Evolutionary conservation across 92 coral and sea anemone species (phyloP).

Genomic region (Galaxea fascicularis): DNA sequence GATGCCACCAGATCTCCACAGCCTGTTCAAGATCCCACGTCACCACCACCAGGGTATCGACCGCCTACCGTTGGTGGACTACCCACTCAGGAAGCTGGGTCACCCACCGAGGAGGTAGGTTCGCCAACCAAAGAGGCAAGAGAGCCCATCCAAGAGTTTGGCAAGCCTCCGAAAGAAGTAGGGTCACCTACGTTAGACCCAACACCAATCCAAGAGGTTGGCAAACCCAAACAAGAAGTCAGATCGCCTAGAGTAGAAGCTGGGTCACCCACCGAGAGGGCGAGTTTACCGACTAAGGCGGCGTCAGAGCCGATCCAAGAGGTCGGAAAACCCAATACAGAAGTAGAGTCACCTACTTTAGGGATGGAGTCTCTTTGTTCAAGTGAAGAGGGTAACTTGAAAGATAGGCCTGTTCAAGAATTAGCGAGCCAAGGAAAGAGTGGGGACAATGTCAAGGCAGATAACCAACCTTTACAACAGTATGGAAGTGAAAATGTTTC

Average conservation of each 20-base stretch:
- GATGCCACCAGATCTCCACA: background rate
- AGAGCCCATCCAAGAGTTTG: constrained; percentile 10
- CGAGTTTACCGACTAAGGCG: background rate
- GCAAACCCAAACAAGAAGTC: too few species aligned
- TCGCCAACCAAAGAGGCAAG: background rate
- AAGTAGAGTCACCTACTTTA: background rate
- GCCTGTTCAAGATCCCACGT: constrained; percentile 30
- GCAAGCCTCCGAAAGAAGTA: background rate
- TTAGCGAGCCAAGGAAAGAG: background rate
- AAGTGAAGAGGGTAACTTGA: background rate
- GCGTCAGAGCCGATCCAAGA: constrained; percentile 5
- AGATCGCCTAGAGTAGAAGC: too few species aligned
- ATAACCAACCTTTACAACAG: background rate
- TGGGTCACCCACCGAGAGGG: background rate
- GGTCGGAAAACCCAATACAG: background rate
- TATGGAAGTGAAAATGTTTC: background rate
- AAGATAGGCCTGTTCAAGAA: constrained; percentile 5
- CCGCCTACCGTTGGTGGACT: background rate
- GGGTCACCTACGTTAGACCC: background rate
- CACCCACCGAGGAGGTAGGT: background rate
- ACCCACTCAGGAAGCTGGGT: background rate
- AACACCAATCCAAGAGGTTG: too few species aligned
- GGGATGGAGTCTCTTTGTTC: background rate
- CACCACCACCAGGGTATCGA: constrained; percentile 14
- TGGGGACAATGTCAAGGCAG: background rate